Percentiles rank a stretch among this genome's conserved stretches.
phyloP scores from a whole-genome alignment of 2,113 vertebrate genomes.

The Passer domesticus region DNA sequence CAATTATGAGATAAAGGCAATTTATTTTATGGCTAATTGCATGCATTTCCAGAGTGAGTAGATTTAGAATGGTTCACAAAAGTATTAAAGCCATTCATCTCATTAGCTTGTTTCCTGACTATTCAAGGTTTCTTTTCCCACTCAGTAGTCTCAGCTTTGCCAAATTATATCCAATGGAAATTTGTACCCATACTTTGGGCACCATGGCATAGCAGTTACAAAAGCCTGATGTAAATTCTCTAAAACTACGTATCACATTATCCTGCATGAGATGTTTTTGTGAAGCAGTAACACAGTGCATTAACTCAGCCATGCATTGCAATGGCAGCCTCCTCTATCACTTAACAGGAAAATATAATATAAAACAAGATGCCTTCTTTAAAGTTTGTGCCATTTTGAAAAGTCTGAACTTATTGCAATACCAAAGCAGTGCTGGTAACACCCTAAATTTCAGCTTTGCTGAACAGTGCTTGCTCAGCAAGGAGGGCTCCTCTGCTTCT shows the following conservation, averaged over 20 bases:
- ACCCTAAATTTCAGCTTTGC: not conserved
- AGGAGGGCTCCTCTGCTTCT: not conserved
- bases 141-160: not conserved
- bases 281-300: not conserved
- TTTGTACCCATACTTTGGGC: not conserved
- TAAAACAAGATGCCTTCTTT: not conserved
- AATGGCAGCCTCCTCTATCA: not conserved
- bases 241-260: not conserved
- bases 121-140: not conserved
- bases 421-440: not conserved
- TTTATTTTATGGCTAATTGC: constrained; percentile 15
- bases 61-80: not conserved
- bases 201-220: not conserved
- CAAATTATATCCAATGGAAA: not conserved
- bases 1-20: not conserved
- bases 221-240: not conserved
- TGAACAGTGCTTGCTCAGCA: not conserved
- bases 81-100: constrained; percentile 1
- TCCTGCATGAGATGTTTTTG: not conserved
- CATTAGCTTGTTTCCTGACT: not conserved
- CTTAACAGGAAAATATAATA: not conserved
- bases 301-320: not conserved
- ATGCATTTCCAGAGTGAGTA: not conserved
- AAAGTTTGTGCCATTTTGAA: not conserved
- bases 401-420: fast-evolving